Evolutionary conservation across 2,888 invertebrate species (phyloP).

Genomic region (Oscheius sp.): DNA sequence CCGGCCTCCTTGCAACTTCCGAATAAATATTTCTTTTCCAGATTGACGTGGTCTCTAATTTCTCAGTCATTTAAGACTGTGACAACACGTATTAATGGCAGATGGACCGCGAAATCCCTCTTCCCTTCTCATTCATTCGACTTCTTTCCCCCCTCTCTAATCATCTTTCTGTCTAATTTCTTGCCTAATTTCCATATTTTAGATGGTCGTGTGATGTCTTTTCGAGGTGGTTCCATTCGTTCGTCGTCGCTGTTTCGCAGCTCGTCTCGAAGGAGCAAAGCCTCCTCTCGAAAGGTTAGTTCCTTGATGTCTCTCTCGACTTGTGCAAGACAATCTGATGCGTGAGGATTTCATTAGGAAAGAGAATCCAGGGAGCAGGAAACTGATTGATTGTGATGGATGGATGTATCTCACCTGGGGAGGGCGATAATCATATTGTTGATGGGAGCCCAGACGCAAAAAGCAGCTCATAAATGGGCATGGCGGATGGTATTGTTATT

Average conservation of each 20-base stretch:
- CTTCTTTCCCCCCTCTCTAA: neutral
- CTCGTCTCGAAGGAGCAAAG: constrained; percentile 14
- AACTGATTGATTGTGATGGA: too few relatives aligned
- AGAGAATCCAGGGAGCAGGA: too few relatives aligned
- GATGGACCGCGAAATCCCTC: neutral
- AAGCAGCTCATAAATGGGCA: too few relatives aligned
- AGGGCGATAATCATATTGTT: too few relatives aligned
- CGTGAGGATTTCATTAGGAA: neutral
- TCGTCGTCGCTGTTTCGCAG: constrained; percentile 26
- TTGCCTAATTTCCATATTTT: neutral
- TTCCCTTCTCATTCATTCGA: neutral
- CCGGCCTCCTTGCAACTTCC: neutral
- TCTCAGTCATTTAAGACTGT: neutral
- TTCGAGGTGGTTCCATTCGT: constrained; percentile 24
- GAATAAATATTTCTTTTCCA: too few relatives aligned
- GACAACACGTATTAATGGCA: neutral
- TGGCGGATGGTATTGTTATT: neutral
- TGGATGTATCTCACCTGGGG: neutral
- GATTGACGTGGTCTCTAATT: too few relatives aligned
- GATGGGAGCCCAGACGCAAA: too few relatives aligned
- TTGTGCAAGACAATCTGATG: neutral
- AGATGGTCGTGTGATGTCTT: constrained; percentile 25
- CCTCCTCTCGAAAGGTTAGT: constrained; percentile 23
- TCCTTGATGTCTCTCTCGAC: neutral
- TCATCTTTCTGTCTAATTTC: neutral